These are phyloP conservation scores for Enteromius paludinosus DNA, from an alignment of 2,797 vertebrate genomes.

Conservation along the genomic window DNA sequence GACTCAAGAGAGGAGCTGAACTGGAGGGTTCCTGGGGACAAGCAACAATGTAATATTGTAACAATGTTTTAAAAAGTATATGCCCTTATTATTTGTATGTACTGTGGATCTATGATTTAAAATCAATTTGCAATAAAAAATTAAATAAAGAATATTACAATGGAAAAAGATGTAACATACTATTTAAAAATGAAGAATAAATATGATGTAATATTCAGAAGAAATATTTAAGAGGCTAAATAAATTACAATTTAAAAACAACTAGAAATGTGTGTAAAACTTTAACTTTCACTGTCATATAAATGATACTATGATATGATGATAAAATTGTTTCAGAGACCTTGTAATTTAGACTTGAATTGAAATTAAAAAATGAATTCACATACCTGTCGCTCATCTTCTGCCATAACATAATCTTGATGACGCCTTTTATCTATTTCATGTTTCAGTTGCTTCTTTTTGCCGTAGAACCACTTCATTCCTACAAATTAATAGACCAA, in stretches of 20 bases:
- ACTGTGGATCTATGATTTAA: neutral
- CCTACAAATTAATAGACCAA: constrained; percentile 70
- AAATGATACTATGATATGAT: neutral
- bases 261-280: neutral
- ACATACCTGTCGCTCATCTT: constrained; percentile 78
- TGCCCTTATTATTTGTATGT: neutral
- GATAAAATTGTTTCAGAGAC: neutral
- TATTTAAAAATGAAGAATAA: neutral
- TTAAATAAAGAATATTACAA: neutral
- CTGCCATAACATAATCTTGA: constrained; percentile 72
- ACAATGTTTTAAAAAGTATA: neutral
- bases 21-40: constrained; percentile 69
- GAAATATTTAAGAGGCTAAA: neutral
- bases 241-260: neutral
- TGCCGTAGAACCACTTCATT: constrained; percentile 85
- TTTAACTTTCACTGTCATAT: neutral
- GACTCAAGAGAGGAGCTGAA: constrained; percentile 84
- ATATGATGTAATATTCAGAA: neutral
- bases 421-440: constrained; percentile 76
- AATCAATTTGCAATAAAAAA: neutral
- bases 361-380: neutral
- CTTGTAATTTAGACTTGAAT: neutral
- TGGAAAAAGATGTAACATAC: neutral
- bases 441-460: constrained; percentile 73
- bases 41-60: neutral